Evolutionary conservation across 2,888 invertebrate species (phyloP).

Genomic region (Lasioglossum zephyrum): DNA sequence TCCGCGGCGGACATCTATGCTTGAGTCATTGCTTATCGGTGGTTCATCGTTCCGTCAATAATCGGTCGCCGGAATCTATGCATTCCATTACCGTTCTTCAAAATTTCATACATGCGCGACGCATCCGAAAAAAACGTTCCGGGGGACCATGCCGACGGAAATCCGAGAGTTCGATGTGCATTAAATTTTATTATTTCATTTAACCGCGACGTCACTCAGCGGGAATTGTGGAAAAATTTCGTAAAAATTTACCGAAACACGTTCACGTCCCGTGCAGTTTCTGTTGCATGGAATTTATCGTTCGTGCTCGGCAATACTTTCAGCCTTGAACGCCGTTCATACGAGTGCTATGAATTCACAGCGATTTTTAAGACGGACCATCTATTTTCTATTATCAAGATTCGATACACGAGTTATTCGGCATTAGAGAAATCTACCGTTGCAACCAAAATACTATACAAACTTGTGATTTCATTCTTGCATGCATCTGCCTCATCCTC

Average conservation of each 20-base stretch:
- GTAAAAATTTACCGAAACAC: not conserved
- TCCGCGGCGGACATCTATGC: slow-evolving; percentile 19
- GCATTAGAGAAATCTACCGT: not conserved
- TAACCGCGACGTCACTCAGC: not conserved
- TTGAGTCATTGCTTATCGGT: slow-evolving; percentile 50
- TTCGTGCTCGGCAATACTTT: not conserved
- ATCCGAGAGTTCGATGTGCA: not conserved
- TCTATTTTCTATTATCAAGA: not conserved
- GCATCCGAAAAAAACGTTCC: not conserved
- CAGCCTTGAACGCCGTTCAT: not conserved
- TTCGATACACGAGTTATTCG: not conserved
- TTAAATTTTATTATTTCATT: not conserved
- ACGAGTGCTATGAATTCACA: not conserved
- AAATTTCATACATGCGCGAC: not conserved
- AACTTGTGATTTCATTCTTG: no score
- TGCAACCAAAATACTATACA: no score
- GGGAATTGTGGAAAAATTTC: not conserved
- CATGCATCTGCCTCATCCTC: no score
- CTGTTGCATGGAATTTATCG: not conserved
- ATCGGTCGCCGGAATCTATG: slow-evolving; percentile 19
- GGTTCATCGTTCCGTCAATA: slow-evolving; percentile 15
- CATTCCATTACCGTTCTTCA: slow-evolving; percentile 15
- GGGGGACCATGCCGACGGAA: not conserved
- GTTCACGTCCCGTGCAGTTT: not conserved
- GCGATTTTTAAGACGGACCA: not conserved